Conservation (phyloP, 2,888 invertebrate genomes). For the Pilophorus perplexus region DNA sequence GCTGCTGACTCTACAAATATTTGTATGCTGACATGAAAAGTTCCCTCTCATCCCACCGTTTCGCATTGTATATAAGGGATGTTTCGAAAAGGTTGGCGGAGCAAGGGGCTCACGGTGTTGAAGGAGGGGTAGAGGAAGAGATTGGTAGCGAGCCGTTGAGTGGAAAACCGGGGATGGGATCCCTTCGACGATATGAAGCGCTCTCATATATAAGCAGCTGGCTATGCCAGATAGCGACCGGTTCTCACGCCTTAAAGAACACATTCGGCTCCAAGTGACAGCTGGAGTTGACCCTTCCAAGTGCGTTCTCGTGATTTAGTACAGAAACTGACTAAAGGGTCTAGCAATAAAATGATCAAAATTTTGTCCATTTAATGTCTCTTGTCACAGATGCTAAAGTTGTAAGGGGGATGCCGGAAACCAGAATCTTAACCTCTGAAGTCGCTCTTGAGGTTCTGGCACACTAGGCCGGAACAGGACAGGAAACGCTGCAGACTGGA, state of each 20-base stretch:
- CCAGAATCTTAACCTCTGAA: no score
- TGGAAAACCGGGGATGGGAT: neutral
- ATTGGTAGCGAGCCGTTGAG: neutral
- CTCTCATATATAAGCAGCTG: neutral
- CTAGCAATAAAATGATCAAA: no score
- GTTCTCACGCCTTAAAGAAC: conserved; percentile 23
- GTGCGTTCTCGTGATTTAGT: no score
- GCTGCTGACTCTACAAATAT: conserved; percentile 26
- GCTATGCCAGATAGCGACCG: conserved; percentile 7
- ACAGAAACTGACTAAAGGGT: no score
- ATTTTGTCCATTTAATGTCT: no score
- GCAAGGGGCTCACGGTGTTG: neutral
- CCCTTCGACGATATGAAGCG: conserved; percentile 1
- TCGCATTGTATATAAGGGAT: neutral
- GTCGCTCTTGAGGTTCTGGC: no score
- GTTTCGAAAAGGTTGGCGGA: neutral
- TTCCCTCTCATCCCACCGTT: conserved; percentile 1
- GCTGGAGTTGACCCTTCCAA: neutral
- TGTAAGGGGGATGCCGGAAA: no score
- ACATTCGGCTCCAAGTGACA: neutral
- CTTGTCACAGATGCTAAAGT: no score
- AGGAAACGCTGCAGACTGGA: no score
- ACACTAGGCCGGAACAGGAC: no score
- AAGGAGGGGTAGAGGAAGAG: neutral
- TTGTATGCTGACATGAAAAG: conserved; percentile 30